Evolutionary conservation across 1,140 invertebrate genomes (phyloP), one percentile per base, ranked within the genome.

Genomic region (Dinoponera quadriceps): DNA sequence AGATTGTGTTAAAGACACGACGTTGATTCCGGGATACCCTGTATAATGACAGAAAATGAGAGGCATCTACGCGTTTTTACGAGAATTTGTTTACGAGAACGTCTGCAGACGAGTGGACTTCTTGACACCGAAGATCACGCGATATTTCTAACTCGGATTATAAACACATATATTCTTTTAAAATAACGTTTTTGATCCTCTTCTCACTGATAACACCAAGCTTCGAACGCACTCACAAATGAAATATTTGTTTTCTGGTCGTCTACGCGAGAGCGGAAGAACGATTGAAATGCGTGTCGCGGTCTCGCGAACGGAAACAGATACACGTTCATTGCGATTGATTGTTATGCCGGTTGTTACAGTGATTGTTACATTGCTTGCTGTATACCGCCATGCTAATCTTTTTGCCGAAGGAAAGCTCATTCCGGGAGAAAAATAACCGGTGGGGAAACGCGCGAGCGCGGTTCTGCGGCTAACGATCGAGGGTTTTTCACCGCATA

Each of bases 401-500:
- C 4, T 33, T 65, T 57, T 65, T 18, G n/a, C 54, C 16, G 18
- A 38, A 33, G 33, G 9, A n/a, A 66, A 66, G 27, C 25, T 73
- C 0, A 48, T 11, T 74, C 5, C 16, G 18, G 25, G 33, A 48
- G 11, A 60, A 74, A 74, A 49, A 72, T 57, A 44, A 25, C 44
- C 33, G 20, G 4, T 55, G 51, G 14, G n/a, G 20, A 54, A n/a
- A n/a, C n/a, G n/a, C n/a, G n/a, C n/a, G 38, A 4, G 16, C 55
- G 38, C 3, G 20, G 3, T 7, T 27, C 18, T 48, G 5, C 33
- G 9, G 22, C 20, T 74, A 74, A 74, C 18, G 33, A 74, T 49
- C 22, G 16, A 14, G 48, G 18, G 18, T 16, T 60, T 60, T 74
- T 60, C 3, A 25, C 22, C 44, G 65, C 65, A 49, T 68, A 65